Conservation (phyloP, 2,888 invertebrate species). For the Meganola albula region DNA sequence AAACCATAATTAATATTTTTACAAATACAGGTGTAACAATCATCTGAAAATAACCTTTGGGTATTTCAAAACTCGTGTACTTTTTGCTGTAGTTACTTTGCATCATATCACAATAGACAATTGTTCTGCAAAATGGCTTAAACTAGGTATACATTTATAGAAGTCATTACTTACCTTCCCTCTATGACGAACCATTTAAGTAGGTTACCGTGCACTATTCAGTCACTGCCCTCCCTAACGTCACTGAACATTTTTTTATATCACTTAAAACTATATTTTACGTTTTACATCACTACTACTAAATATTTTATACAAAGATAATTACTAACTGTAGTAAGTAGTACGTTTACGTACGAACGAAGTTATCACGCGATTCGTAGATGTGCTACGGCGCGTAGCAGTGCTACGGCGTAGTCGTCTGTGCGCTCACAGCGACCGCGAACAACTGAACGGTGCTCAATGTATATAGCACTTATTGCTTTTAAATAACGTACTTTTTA, state of each 20-base stretch:
- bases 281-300: constrained; percentile 15
- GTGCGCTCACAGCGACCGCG: constrained; percentile 52
- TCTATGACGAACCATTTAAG: constrained; percentile 54
- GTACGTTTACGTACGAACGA: constrained; percentile 33
- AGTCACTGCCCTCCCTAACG: constrained; percentile 43
- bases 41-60: too few relatives aligned
- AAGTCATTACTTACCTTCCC: constrained; percentile 56
- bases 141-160: constrained; percentile 27
- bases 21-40: too few relatives aligned
- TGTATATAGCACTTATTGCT: too few relatives aligned
- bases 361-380: constrained; percentile 37
- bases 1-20: too few relatives aligned
- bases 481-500: too few relatives aligned
- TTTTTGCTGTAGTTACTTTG: too few relatives aligned
- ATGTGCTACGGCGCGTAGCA: constrained; percentile 35
- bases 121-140: too few relatives aligned
- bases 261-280: constrained; percentile 19
- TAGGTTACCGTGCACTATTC: constrained; percentile 59
- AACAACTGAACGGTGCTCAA: constrained; percentile 52
- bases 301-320: constrained; percentile 13
- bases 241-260: constrained; percentile 41
- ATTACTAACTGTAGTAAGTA: constrained; percentile 13
- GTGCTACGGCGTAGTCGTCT: constrained; percentile 59
- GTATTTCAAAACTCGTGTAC: too few relatives aligned
- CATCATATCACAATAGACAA: background rate